Conservation (phyloP, 2,797 vertebrate species). For the Aeoliscus strigatus region DNA sequence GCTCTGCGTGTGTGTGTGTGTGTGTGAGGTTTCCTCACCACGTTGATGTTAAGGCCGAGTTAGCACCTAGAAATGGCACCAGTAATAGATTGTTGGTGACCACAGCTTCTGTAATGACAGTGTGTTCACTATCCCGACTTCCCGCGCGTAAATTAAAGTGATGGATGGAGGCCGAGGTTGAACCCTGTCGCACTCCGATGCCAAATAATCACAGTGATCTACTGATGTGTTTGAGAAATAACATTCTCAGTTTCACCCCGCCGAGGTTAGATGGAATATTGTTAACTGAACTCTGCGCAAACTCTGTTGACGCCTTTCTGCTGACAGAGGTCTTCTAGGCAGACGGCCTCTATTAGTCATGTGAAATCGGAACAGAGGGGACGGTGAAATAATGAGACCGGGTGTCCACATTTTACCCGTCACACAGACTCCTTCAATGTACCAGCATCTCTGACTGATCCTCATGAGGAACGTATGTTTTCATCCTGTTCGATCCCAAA, state of each 20-base stretch:
- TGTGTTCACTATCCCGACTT: slow-evolving; percentile 21
- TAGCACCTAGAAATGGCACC: too few species aligned
- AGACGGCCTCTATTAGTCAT: slow-evolving; percentile 72
- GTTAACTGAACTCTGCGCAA: slow-evolving; percentile 76
- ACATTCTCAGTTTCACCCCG: slow-evolving; percentile 68
- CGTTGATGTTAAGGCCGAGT: too few species aligned
- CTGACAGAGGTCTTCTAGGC: slow-evolving; percentile 69
- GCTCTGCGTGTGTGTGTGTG: too few species aligned
- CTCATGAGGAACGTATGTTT: slow-evolving; percentile 10
- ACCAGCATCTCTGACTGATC: slow-evolving; percentile 19
- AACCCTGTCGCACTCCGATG: slow-evolving; percentile 29
- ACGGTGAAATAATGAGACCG: slow-evolving; percentile 1
- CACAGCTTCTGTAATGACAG: slow-evolving; percentile 38
- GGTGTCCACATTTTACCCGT: slow-evolving; percentile 16
- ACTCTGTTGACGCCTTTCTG: slow-evolving; percentile 56
- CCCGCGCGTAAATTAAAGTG: slow-evolving; percentile 44
- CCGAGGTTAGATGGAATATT: slow-evolving; percentile 72
- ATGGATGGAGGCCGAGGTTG: slow-evolving; percentile 62
- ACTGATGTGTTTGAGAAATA: slow-evolving; percentile 69
- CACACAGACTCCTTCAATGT: slow-evolving; percentile 15
- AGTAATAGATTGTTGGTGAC: too few species aligned
- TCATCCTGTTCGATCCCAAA: slow-evolving; percentile 36
- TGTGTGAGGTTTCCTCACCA: too few species aligned
- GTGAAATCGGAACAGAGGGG: slow-evolving; percentile 38
- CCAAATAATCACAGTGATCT: slow-evolving; percentile 68